Conservation (phyloP, 2,888 invertebrate genomes). For the Zonitis immaculata region DNA sequence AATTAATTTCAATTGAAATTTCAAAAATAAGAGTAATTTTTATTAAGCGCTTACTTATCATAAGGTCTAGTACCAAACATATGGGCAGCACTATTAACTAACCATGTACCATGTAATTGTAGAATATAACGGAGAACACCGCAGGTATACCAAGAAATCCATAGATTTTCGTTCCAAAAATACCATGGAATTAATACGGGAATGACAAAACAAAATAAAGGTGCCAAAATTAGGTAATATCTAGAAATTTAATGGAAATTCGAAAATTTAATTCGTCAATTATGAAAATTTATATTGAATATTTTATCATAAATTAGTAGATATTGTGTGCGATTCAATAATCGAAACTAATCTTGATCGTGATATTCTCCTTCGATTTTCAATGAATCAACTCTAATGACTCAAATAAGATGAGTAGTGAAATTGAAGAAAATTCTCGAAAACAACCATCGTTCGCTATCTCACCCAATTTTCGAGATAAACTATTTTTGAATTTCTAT, state of each 20-base stretch:
- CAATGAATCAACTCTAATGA: no score
- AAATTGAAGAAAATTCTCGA: no score
- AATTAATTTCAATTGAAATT: background rate
- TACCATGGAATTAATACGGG: conserved; percentile 74
- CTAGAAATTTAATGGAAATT: conserved; percentile 11
- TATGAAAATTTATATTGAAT: no score
- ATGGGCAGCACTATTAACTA: conserved; percentile 87
- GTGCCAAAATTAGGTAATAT: conserved; percentile 70
- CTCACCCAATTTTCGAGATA: no score
- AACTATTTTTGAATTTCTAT: no score
- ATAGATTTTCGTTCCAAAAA: conserved; percentile 67
- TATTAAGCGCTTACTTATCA: conserved; percentile 63
- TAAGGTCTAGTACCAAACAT: conserved; percentile 72
- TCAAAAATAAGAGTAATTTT: no score
- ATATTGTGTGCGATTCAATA: no score
- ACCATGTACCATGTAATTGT: conserved; percentile 82
- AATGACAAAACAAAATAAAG: conserved; percentile 69
- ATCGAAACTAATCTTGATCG: no score
- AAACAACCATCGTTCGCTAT: no score
- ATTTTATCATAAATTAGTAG: no score
- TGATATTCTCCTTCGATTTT: no score
- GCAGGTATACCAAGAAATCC: conserved; percentile 63
- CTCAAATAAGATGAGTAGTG: no score
- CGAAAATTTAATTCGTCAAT: background rate
- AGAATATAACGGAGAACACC: conserved; percentile 73